Percentiles rank a stretch among this genome's conserved stretches.
Conservation (phyloP, 2,113 vertebrate genomes). For the Odontophorus gujanensis region DNA sequence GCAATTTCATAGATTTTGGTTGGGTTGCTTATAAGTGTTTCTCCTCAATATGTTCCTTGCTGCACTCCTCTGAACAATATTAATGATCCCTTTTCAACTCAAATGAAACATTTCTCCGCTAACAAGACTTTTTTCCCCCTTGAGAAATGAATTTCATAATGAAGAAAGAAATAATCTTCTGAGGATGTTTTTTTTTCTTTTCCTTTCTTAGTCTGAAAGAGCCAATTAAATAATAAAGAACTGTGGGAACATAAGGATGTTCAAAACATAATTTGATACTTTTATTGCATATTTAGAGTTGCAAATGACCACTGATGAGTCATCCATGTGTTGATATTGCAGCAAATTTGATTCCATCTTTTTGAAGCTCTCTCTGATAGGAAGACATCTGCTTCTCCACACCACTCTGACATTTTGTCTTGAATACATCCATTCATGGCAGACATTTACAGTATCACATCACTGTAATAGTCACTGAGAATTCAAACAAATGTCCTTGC, state of each 20-base stretch:
- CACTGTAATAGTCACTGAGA: neutral
- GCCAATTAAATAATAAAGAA: neutral
- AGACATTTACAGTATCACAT: conserved; percentile 1
- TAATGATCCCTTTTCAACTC: neutral
- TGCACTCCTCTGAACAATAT: neutral
- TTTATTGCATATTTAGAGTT: conserved; percentile 6
- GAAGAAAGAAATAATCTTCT: neutral
- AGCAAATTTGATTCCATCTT: conserved; percentile 41
- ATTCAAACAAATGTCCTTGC: conserved; percentile 11
- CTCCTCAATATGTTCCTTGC: neutral
- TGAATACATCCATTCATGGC: conserved; percentile 45
- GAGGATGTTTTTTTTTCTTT: neutral
- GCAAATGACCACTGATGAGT: conserved; percentile 4
- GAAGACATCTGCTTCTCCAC: conserved; percentile 45
- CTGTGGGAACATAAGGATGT: neutral
- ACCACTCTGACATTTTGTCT: neutral
- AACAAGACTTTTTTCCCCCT: neutral
- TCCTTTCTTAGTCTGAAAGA: neutral
- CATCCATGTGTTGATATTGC: conserved; percentile 16
- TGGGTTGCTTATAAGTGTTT: neutral
- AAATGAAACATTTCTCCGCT: neutral
- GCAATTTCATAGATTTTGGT: neutral
- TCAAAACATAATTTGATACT: conserved; percentile 7
- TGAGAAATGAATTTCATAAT: neutral
- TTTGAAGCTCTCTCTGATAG: conserved; percentile 19